A percentile compares a stretch with the other conserved stretches of the same genome.
Conservation (phyloP, 2,888 invertebrate genomes). For the Callimorpha dominula region DNA sequence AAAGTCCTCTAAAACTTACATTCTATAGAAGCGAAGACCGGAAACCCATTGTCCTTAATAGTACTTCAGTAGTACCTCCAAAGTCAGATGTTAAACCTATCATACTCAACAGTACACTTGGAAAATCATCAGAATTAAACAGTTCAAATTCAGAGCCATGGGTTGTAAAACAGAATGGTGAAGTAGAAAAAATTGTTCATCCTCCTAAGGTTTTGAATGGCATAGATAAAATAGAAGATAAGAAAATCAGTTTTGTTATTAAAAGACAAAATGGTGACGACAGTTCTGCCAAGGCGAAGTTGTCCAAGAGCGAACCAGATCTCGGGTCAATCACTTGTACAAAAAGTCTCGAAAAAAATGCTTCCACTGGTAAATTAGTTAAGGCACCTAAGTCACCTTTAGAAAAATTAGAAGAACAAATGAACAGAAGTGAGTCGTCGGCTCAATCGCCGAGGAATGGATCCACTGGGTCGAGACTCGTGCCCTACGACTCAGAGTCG, state of each 20-base stretch:
- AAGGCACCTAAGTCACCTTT: constrained; percentile 76
- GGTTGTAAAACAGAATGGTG: constrained; percentile 83
- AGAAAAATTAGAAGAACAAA: constrained; percentile 80
- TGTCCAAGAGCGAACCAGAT: constrained; percentile 72
- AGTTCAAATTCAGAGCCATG: constrained; percentile 75
- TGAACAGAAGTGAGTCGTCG: constrained; percentile 72
- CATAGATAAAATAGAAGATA: constrained; percentile 72
- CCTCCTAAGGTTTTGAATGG: constrained; percentile 71
- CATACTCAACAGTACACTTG: constrained; percentile 78
- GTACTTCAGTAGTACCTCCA: constrained; percentile 63
- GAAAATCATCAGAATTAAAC: constrained; percentile 66
- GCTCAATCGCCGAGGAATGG: constrained; percentile 66
- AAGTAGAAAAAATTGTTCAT: constrained; percentile 76
- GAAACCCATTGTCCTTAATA: constrained; percentile 68
- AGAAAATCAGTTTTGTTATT: constrained; percentile 72
- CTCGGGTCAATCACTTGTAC: constrained; percentile 55
- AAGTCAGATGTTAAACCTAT: constrained; percentile 77
- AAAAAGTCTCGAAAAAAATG: constrained; percentile 66
- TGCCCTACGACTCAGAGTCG: constrained; percentile 88
- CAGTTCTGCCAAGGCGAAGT: constrained; percentile 61
- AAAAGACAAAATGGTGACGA: constrained; percentile 74
- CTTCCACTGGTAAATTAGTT: constrained; percentile 68
- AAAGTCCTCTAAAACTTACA: constrained; percentile 82
- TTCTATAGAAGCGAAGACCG: constrained; percentile 77
- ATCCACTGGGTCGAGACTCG: constrained; percentile 74